Evolutionary conservation across 2,113 vertebrate genomes (phyloP).

Genomic region (Ptyas mucosa): DNA sequence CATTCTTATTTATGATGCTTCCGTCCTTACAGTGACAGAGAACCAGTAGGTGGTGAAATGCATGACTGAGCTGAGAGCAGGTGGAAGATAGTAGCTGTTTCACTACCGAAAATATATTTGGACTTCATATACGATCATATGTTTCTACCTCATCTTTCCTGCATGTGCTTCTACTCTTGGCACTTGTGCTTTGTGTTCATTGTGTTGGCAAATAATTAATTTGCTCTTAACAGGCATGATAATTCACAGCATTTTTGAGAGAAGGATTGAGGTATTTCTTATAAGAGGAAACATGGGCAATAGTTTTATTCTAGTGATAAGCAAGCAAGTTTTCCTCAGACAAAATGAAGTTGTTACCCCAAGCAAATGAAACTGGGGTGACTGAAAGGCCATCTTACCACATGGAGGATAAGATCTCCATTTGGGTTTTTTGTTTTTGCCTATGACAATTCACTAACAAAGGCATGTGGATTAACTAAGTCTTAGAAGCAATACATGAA

Average conservation of each 20-base stretch:
- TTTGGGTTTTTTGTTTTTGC: not conserved
- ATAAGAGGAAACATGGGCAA: not conserved
- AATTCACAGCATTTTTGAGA: not conserved
- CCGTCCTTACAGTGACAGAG: not conserved
- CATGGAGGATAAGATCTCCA: not conserved
- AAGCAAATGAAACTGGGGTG: not conserved
- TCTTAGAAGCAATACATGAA: not conserved
- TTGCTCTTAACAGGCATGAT: not conserved
- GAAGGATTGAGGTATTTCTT: not conserved
- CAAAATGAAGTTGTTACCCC: not conserved
- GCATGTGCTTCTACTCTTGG: not conserved
- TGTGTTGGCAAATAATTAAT: not conserved
- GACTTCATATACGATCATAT: not conserved
- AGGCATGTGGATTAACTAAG: not conserved
- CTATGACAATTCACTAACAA: not conserved
- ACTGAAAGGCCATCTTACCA: not conserved
- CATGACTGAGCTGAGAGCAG: not conserved
- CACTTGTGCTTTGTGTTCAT: not conserved
- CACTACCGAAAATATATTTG: not conserved
- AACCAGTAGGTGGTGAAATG: constrained; percentile 10
- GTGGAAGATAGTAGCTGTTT: not conserved
- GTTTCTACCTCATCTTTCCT: constrained; percentile 24
- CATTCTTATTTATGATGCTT: not conserved
- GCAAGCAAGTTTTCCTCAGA: not conserved
- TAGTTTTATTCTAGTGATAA: not conserved